Base-by-base conservation (phyloP, 2,888 invertebrate genomes). In the Troides oblongomaculatus region DNA sequence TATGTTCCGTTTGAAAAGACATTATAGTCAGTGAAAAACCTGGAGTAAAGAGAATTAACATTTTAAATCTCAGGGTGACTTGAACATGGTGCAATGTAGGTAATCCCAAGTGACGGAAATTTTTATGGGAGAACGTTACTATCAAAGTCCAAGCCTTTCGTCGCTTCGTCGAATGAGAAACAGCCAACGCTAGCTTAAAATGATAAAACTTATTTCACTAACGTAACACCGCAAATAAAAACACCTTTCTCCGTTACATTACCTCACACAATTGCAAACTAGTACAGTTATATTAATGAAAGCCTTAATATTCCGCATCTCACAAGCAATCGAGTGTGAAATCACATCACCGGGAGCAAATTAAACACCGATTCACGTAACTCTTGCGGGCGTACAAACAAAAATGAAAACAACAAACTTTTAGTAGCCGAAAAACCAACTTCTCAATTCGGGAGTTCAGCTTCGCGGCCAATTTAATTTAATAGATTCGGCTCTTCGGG, bases 261-360 rank as follows among this genome's bases (percentile, higher is more conserved):
- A 72, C 72, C 43, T 66, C 64, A 72, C 73, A 71, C 61, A 61
- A 62, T 59, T 36, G 69, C 69, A 70, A 73, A 69, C 72, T 72
- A 67, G 70, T 70, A 72, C 74, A 73, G 59, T 72, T 74, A 71
- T 72, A 71, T 73, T 73, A 75, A 74, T 73, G 73, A 74, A 75
- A 75, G 71, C 74, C 75, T 74, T 75, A 74, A 74, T 64, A 68
- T 75, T 75, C 74, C 74, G 72, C 74, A 75, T 75, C 72, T 74
- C 74, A 73, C 78, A 79, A 70, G 73, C 83, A 82, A 79, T 86
- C 80, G 82, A 81, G 82, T 85, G 88, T 88, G 84, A 88, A 89
- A 89, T 89, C 85, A 85, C 82, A 81, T 83, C 76, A 80, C 81
- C 76, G 75, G 76, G 74, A 82, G 80, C 79, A 84, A 85, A 86